These are phyloP conservation scores for Anarrhichthys ocellatus DNA, from an alignment of 2,113 vertebrate species.

Conservation along the genomic window DNA sequence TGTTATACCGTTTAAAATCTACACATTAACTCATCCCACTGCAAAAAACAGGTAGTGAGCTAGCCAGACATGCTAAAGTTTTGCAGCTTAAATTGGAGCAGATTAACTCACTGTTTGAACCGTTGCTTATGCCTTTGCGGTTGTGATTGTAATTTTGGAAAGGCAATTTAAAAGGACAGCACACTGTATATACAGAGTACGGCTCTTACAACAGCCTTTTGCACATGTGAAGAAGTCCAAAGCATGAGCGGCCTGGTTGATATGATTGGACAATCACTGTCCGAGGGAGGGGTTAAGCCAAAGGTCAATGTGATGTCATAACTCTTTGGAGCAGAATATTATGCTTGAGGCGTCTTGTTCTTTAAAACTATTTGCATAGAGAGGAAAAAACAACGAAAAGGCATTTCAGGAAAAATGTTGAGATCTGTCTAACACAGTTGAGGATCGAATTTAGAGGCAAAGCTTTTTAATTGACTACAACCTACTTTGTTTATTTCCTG, in stretches of 20 bases:
- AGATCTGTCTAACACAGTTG: conserved; percentile 28
- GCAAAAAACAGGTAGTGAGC: background rate
- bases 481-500: conserved; percentile 45
- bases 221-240: conserved; percentile 25
- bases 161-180: background rate
- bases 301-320: conserved; percentile 19
- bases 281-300: conserved; percentile 3
- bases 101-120: background rate
- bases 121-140: background rate
- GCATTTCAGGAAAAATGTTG: conserved; percentile 1
- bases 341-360: background rate
- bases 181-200: background rate
- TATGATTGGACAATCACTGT: conserved; percentile 29
- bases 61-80: background rate
- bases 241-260: conserved; percentile 46
- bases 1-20: background rate
- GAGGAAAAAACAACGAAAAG: background rate
- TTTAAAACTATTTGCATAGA: background rate
- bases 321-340: conserved; percentile 19
- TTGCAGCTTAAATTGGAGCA: background rate
- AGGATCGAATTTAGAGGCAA: conserved; percentile 43
- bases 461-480: conserved; percentile 53
- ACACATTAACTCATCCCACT: background rate
- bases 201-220: background rate
- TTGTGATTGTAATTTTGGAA: background rate